Evolutionary conservation across 2,888 invertebrate species (phyloP).

Genomic region (Leptinotarsa rubiginosa): DNA sequence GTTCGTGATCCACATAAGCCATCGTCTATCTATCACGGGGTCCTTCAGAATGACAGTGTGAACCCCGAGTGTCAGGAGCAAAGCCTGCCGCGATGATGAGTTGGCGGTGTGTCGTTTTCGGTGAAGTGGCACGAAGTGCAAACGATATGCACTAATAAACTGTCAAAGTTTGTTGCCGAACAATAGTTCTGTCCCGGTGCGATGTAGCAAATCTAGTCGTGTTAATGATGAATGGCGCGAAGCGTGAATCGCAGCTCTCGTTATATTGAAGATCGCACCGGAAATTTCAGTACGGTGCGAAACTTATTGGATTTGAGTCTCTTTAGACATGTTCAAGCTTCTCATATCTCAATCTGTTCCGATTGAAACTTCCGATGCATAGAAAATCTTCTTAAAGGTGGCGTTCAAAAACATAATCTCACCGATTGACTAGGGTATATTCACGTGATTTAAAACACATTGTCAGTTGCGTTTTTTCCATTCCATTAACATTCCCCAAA

Average conservation of each 20-base stretch:
- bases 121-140: constrained; percentile 31
- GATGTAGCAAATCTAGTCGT: constrained; percentile 8
- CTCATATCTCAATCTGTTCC: neutral
- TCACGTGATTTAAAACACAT: too few relatives aligned
- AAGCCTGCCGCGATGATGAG: constrained; percentile 31
- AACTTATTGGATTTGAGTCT: neutral
- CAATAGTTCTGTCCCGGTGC: constrained; percentile 28
- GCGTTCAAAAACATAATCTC: neutral
- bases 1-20: constrained; percentile 31
- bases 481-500: too few relatives aligned
- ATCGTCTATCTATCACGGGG: constrained; percentile 32
- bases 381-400: too few relatives aligned
- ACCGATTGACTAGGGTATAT: neutral
- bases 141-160: constrained; percentile 41
- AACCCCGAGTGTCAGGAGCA: constrained; percentile 37
- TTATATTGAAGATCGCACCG: constrained; percentile 4
- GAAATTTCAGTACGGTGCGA: neutral
- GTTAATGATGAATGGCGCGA: constrained; percentile 26
- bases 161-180: constrained; percentile 39
- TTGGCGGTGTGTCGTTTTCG: constrained; percentile 26
- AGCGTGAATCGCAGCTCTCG: constrained; percentile 5
- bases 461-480: too few relatives aligned
- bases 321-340: neutral
- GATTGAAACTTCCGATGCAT: too few relatives aligned
- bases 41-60: constrained; percentile 33